Percentiles rank a stretch among this genome's conserved stretches.
phyloP scores from a whole-genome alignment of 1,140 invertebrate species.

The Andrena cerasifolii region DNA sequence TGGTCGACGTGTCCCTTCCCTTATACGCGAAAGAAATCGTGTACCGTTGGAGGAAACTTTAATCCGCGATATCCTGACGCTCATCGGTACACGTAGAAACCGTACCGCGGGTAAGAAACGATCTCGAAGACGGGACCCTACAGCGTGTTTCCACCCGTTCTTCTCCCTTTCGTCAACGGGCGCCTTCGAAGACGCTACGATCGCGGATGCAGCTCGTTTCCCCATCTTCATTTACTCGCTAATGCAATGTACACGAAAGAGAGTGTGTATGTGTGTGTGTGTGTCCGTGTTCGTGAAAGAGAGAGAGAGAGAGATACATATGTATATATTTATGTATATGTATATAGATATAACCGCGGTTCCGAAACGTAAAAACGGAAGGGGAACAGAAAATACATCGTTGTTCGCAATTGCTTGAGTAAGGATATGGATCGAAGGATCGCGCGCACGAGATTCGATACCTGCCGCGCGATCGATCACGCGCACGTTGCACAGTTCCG shows the following conservation, averaged over 20 bases:
- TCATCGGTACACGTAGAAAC: no score
- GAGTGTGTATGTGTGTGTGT: conserved; percentile 25
- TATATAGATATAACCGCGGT: conserved; percentile 76
- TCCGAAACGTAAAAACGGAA: conserved; percentile 64
- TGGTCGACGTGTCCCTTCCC: no score
- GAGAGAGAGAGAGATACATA: conserved; percentile 51
- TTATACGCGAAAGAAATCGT: no score
- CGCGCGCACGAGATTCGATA: conserved; percentile 57
- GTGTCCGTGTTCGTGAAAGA: conserved; percentile 45
- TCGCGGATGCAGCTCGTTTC: conserved; percentile 37
- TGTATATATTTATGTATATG: conserved; percentile 66
- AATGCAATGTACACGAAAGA: conserved; percentile 66
- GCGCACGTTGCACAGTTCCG: conserved; percentile 6
- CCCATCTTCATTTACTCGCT: conserved; percentile 54
- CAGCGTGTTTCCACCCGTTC: neutral
- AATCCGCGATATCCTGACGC: no score
- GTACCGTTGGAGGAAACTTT: no score
- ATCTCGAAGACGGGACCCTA: neutral
- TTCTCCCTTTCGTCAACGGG: neutral
- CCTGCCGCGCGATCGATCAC: conserved; percentile 32
- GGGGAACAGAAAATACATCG: conserved; percentile 78
- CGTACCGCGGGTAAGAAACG: conserved; percentile 17
- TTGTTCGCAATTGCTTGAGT: conserved; percentile 81
- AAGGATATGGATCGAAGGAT: conserved; percentile 80
- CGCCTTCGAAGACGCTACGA: neutral